Percentiles rank a stretch among this genome's conserved stretches.
These are phyloP conservation scores for Aspidiotus destructor DNA, from an alignment of 2,888 invertebrate species.

Conservation along the genomic window DNA sequence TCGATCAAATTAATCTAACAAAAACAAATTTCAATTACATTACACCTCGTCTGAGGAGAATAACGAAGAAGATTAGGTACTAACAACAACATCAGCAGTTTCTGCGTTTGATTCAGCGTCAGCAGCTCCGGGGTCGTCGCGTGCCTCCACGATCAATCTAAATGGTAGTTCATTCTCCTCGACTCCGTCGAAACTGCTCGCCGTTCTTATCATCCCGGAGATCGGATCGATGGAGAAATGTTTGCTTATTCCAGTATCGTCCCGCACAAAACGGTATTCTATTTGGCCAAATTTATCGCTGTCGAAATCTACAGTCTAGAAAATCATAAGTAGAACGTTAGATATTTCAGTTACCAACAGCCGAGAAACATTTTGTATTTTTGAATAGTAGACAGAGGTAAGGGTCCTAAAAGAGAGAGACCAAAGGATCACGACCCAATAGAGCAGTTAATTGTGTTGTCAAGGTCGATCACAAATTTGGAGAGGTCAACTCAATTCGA, in stretches of 20 bases:
- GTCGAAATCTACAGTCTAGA: slow-evolving; percentile 72
- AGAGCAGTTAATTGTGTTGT: too few species aligned
- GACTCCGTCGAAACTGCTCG: slow-evolving; percentile 60
- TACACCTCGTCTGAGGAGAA: background rate
- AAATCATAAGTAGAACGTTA: background rate
- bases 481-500: too few species aligned
- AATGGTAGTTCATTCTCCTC: slow-evolving; percentile 58
- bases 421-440: too few species aligned
- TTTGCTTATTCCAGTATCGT: slow-evolving; percentile 45
- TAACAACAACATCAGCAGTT: slow-evolving; percentile 56
- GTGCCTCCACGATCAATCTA: slow-evolving; percentile 60
- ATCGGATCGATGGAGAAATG: slow-evolving; percentile 64
- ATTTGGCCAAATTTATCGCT: slow-evolving; percentile 72
- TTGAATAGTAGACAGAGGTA: too few species aligned
- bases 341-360: background rate
- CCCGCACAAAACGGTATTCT: slow-evolving; percentile 50
- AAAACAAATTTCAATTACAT: background rate
- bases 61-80: slow-evolving; percentile 37
- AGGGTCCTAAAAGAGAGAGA: too few species aligned
- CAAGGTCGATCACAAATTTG: too few species aligned
- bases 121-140: slow-evolving; percentile 60
- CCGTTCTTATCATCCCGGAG: slow-evolving; percentile 66
- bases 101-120: slow-evolving; percentile 52
- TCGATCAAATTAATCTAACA: slow-evolving; percentile 64
- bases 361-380: too few species aligned